Conservation (phyloP, 2,797 vertebrate species). For the Pangasius sanitwongsei region DNA sequence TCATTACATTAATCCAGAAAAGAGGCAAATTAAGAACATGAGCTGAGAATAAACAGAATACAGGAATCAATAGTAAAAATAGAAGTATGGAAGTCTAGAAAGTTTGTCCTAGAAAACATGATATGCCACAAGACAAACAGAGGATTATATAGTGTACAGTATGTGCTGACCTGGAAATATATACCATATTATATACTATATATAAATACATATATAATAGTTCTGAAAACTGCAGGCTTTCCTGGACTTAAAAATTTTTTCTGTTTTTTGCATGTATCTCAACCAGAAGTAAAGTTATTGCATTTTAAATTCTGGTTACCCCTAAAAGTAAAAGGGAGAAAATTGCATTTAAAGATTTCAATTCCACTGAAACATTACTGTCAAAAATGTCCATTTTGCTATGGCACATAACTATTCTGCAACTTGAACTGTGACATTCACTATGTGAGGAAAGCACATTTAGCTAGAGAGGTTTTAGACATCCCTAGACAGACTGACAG, state of each 20-base stretch:
- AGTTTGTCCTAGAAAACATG: background rate
- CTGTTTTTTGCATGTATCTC: too few species aligned
- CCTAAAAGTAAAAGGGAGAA: background rate
- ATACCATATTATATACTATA: background rate
- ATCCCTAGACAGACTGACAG: background rate
- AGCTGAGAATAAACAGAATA: background rate
- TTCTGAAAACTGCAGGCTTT: background rate
- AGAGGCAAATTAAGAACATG: background rate
- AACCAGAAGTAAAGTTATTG: too few species aligned
- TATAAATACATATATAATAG: background rate
- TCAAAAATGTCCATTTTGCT: background rate
- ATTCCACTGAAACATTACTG: too few species aligned
- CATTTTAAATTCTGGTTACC: too few species aligned
- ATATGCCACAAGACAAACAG: background rate
- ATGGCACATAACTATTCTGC: background rate
- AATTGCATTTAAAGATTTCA: background rate
- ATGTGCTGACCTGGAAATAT: background rate
- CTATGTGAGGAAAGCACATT: background rate
- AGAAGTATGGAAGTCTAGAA: background rate
- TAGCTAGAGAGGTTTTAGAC: background rate
- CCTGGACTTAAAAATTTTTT: too few species aligned
- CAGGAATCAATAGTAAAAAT: background rate
- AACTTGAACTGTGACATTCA: background rate
- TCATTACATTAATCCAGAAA: background rate
- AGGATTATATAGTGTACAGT: background rate